phyloP scores from a whole-genome alignment of 2,888 invertebrate genomes.

The Drosophila neotestacea region DNA sequence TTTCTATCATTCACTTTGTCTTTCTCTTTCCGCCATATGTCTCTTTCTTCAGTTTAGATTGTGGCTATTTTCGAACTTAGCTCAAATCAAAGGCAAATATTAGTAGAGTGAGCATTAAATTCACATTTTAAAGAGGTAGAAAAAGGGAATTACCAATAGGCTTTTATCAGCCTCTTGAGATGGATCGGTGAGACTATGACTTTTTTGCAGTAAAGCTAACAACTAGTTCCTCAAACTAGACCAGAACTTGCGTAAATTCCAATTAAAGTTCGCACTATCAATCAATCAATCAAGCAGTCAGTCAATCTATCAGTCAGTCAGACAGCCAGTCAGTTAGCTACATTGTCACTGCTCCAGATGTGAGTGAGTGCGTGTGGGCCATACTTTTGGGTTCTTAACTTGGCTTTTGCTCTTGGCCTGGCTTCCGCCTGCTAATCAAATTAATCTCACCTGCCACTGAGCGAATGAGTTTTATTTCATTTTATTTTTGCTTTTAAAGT shows the following conservation, averaged over 20 bases:
- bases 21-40: background rate
- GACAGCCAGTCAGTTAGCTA: slow-evolving; percentile 30
- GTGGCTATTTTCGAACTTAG: slow-evolving; percentile 21
- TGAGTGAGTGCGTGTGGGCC: slow-evolving; percentile 51
- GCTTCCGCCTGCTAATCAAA: slow-evolving; percentile 75
- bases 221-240: background rate
- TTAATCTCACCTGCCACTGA: slow-evolving; percentile 51
- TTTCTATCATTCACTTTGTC: background rate
- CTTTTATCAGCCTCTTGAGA: slow-evolving; percentile 32
- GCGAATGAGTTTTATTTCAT: slow-evolving; percentile 27
- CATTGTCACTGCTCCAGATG: slow-evolving; percentile 38
- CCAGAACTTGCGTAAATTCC: slow-evolving; percentile 3
- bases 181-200: slow-evolving; percentile 8
- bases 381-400: slow-evolving; percentile 24
- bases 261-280: slow-evolving; percentile 35
- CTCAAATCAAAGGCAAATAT: slow-evolving; percentile 43
- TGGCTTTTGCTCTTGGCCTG: slow-evolving; percentile 29
- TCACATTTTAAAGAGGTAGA: slow-evolving; percentile 37
- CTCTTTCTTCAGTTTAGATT: slow-evolving; percentile 1
- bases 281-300: slow-evolving; percentile 48
- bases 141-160: slow-evolving; percentile 3
- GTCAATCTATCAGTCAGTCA: slow-evolving; percentile 39
- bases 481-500: slow-evolving; percentile 28
- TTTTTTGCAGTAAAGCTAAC: background rate
- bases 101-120: slow-evolving; percentile 45